Evolutionary conservation across 2,888 invertebrate genomes (phyloP).

Genomic region (Willowsia nigromaculata): DNA sequence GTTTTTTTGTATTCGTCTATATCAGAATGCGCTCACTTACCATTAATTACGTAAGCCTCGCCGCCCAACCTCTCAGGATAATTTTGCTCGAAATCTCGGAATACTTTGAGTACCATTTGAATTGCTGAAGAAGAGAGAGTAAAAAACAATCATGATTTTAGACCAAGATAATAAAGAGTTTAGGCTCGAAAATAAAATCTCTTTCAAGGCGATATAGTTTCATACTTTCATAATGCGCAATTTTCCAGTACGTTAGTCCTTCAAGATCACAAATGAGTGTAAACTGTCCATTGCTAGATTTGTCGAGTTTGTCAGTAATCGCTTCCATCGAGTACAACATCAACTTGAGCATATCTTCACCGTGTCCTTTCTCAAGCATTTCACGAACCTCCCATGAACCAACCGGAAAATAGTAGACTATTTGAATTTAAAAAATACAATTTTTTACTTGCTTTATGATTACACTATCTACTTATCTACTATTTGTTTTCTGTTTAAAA

Average conservation of each 20-base stretch:
- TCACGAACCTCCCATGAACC: conserved; percentile 75
- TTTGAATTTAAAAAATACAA: neutral
- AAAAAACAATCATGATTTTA: neutral
- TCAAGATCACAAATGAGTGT: conserved; percentile 64
- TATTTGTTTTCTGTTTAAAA: too few relatives aligned
- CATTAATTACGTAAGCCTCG: conserved; percentile 54
- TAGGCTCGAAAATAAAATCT: too few relatives aligned
- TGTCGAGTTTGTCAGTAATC: neutral
- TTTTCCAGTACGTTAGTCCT: conserved; percentile 68
- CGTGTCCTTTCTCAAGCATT: conserved; percentile 70
- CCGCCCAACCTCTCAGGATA: conserved; percentile 59
- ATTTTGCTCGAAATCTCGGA: conserved; percentile 58
- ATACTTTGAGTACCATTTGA: conserved; percentile 61
- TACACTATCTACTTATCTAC: too few relatives aligned
- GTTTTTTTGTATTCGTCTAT: neutral
- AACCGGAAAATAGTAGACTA: conserved; percentile 72
- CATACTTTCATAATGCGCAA: conserved; percentile 69
- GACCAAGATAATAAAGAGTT: too few relatives aligned
- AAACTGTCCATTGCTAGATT: conserved; percentile 52
- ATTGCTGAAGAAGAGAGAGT: conserved; percentile 11
- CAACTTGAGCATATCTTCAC: conserved; percentile 60
- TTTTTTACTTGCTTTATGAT: too few relatives aligned
- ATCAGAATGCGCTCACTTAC: conserved; percentile 43
- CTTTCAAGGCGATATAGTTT: too few relatives aligned
- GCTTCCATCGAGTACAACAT: conserved; percentile 39